phyloP scores from a whole-genome alignment of 2,888 invertebrate species.

The Andrena praecox region DNA sequence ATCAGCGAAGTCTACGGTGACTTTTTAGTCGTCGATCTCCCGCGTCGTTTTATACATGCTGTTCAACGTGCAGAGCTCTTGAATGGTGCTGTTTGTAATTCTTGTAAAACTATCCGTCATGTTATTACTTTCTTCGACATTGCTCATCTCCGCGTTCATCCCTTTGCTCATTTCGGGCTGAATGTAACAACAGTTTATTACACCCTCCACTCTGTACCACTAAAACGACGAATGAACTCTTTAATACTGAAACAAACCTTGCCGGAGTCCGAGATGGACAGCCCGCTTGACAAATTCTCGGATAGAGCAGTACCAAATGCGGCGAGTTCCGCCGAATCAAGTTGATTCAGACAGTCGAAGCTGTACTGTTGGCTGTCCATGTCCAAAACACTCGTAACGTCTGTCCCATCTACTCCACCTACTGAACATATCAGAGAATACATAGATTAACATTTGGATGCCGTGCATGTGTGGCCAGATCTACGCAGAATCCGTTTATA shows the following conservation, averaged over 20 bases:
- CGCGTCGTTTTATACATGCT: constrained; percentile 76
- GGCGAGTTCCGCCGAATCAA: constrained; percentile 84
- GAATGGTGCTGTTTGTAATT: constrained; percentile 85
- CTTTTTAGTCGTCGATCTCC: constrained; percentile 60
- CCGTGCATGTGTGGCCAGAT: background rate
- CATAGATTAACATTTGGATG: background rate
- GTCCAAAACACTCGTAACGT: constrained; percentile 79
- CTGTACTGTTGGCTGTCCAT: constrained; percentile 80
- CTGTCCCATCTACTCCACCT: constrained; percentile 61
- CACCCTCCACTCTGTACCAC: background rate
- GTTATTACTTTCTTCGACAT: constrained; percentile 76
- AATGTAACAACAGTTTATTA: constrained; percentile 20
- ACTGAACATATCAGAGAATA: constrained; percentile 57
- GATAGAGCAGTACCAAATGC: constrained; percentile 84
- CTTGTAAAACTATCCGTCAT: constrained; percentile 87
- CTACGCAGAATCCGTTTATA: background rate
- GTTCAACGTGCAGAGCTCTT: constrained; percentile 83
- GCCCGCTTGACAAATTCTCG: constrained; percentile 85
- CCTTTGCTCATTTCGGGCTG: constrained; percentile 63
- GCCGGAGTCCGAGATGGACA: constrained; percentile 84
- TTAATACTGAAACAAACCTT: constrained; percentile 57
- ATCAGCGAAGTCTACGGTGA: constrained; percentile 25
- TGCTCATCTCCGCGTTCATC: constrained; percentile 50
- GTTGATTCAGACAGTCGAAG: constrained; percentile 79
- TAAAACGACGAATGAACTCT: background rate